Evolutionary conservation across 2,797 vertebrate genomes (phyloP), one percentile per base, ranked within the genome.

Genomic region (Macropus fuliginosus): DNA sequence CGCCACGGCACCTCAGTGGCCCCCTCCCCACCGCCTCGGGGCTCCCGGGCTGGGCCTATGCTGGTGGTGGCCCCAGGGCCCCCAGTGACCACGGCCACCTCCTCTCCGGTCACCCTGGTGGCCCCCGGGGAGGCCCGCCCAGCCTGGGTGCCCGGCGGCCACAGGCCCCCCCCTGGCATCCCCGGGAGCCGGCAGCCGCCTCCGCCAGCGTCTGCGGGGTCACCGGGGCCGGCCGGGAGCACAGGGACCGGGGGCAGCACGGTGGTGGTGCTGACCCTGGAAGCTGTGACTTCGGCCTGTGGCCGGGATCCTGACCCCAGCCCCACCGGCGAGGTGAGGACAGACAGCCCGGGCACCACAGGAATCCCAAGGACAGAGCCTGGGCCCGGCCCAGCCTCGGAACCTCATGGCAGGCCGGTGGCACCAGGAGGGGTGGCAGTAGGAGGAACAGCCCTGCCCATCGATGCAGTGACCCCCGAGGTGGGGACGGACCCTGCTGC

Each of bases 61-160:
- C 1, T 98, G 56, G 97, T 97, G 94, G 96, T 98, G 92, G 96
- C 97, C 87, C 94, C 96, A 6, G 97, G 97, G 81, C 98, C 97
- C 31, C 97, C 95, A 40, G 97, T 97, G 97, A 98, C 97, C 81
- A 97, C 95, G 57, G 98, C 97, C 95, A 97, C 94, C 90, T 98
- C 96, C 91, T 62, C 97, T 55, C 97, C 97, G 0, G 97, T 98
- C 94, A 94, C 94, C 11, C 95, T 97, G 59, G 97, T 97, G 94
- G 91, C 92, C 34, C 97, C 97, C 5, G 97, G 97, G 66, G 97
- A 97, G 93, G 97, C 97, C 54, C 98, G 24, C 94, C 97, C 97
- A 12, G 93, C 94, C 90, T 93, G 96, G 93, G 55, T 54, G 34
- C 5, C 92, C 16, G 28, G 31, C 3, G 6, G 54, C 46, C 8